Percentiles rank a stretch among this genome's conserved stretches.
These are phyloP conservation scores for Mormoops blainvillei DNA, from an alignment of 2,113 vertebrate species.

Conservation along the genomic window DNA sequence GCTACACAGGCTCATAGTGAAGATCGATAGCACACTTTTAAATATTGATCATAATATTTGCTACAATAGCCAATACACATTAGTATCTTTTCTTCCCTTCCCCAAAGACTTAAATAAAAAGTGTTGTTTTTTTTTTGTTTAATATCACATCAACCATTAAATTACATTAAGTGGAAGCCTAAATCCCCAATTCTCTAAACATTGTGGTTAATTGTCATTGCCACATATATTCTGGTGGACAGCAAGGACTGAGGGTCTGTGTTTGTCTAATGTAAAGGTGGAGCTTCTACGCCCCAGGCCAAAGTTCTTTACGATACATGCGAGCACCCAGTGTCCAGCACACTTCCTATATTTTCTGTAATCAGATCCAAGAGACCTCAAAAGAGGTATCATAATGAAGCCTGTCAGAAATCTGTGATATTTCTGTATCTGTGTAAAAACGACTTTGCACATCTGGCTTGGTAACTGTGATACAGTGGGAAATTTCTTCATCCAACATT, in stretches of 20 bases:
- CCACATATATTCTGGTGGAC: background rate
- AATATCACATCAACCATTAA: conserved; percentile 23
- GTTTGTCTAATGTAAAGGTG: background rate
- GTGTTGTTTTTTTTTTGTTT: conserved; percentile 4
- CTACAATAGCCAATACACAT: background rate
- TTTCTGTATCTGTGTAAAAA: conserved; percentile 16
- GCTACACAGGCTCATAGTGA: background rate
- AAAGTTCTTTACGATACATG: background rate
- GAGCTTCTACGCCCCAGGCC: background rate
- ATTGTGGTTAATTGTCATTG: background rate
- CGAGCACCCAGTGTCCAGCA: background rate
- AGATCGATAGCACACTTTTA: background rate
- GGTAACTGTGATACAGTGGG: conserved; percentile 46
- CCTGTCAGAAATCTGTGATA: conserved; percentile 21
- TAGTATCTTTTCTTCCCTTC: background rate
- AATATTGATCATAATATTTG: background rate
- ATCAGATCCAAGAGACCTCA: conserved; percentile 24
- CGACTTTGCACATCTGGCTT: conserved; percentile 52
- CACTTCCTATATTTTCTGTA: background rate
- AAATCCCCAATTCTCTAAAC: background rate
- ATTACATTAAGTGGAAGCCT: conserved; percentile 26
- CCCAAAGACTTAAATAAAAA: background rate
- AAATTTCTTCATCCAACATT: conserved; percentile 31
- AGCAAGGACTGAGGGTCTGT: background rate
- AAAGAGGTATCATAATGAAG: conserved; percentile 14